A percentile compares a stretch with the other conserved stretches of the same genome.
Conservation (phyloP, 1,140 invertebrate genomes). For the Euglossa dilemma region DNA sequence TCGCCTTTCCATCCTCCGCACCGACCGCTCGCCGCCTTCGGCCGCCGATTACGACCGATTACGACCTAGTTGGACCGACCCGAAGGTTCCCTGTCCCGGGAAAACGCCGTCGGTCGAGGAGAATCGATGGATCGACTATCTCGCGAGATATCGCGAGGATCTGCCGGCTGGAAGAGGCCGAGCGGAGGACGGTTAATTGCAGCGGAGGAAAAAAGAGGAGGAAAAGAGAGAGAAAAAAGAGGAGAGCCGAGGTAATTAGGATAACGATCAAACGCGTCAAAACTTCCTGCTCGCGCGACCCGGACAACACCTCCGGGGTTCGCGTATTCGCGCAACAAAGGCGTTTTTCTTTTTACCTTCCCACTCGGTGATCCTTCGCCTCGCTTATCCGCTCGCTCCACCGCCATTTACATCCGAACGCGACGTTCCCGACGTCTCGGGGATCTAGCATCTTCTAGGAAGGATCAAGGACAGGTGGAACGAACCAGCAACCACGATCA, state of each 20-base stretch:
- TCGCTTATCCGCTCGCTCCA: too few species aligned
- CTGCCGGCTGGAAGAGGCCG: not conserved
- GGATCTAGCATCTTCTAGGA: constrained; percentile 58
- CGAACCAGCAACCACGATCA: constrained; percentile 22
- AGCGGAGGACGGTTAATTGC: constrained; percentile 6
- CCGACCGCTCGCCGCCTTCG: too few species aligned
- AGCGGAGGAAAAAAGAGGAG: not conserved
- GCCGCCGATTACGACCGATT: too few species aligned
- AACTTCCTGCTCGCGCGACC: constrained; percentile 17
- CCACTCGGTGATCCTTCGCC: too few species aligned
- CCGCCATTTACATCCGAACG: constrained; percentile 14
- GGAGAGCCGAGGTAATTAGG: not conserved
- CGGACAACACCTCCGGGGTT: not conserved
- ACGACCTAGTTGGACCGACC: too few species aligned
- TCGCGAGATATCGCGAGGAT: constrained; percentile 12
- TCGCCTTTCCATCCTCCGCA: too few species aligned
- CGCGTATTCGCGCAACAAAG: not conserved
- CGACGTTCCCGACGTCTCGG: constrained; percentile 1
- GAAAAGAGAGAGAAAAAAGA: too few species aligned
- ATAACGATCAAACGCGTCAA: constrained; percentile 18
- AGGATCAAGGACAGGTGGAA: constrained; percentile 57
- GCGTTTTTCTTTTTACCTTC: not conserved
- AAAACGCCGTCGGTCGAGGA: too few species aligned
- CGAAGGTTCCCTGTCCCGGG: not conserved
- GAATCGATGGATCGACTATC: not conserved